Evolutionary conservation across 2,888 invertebrate species (phyloP).

Genomic region (Parnassius glacialis): DNA sequence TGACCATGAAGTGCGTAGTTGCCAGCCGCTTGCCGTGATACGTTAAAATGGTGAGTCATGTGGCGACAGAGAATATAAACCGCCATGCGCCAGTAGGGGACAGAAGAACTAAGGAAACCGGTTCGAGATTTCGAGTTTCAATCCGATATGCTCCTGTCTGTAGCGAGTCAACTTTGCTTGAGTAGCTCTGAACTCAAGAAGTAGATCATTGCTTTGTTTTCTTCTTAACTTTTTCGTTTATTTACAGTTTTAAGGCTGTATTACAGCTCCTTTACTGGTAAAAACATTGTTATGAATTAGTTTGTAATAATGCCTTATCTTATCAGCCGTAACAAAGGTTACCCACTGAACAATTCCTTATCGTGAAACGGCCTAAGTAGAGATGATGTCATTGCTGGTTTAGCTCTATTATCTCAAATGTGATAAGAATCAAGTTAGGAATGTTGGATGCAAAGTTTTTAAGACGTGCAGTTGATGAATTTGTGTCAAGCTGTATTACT

Average conservation of each 20-base stretch:
- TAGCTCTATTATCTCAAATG: conserved; percentile 65
- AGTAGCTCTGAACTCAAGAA: conserved; percentile 58
- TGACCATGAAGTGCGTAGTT: conserved; percentile 79
- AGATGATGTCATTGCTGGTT: conserved; percentile 72
- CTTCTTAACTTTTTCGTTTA: conserved; percentile 33
- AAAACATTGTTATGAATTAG: conserved; percentile 44
- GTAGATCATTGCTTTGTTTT: conserved; percentile 53
- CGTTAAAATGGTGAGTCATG: conserved; percentile 77
- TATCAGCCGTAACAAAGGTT: conserved; percentile 53
- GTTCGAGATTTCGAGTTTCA: conserved; percentile 79
- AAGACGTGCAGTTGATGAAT: conserved; percentile 14
- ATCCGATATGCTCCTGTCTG: conserved; percentile 78
- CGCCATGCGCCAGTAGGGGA: conserved; percentile 56
- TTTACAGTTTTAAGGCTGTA: conserved; percentile 18
- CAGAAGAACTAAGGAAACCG: conserved; percentile 64
- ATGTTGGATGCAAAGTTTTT: conserved; percentile 46
- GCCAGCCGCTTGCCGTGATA: conserved; percentile 59
- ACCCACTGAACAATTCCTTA: conserved; percentile 71
- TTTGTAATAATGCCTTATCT: conserved; percentile 46
- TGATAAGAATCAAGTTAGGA: conserved; percentile 65
- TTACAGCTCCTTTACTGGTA: conserved; percentile 21
- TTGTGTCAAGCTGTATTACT: conserved; percentile 1
- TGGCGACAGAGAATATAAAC: conserved; percentile 61
- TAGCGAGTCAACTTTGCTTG: conserved; percentile 66
- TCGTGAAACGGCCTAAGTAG: conserved; percentile 57